Percentiles rank a stretch among this genome's conserved stretches.
Conservation (phyloP, 2,888 invertebrate genomes). For the Andricus curvator region DNA sequence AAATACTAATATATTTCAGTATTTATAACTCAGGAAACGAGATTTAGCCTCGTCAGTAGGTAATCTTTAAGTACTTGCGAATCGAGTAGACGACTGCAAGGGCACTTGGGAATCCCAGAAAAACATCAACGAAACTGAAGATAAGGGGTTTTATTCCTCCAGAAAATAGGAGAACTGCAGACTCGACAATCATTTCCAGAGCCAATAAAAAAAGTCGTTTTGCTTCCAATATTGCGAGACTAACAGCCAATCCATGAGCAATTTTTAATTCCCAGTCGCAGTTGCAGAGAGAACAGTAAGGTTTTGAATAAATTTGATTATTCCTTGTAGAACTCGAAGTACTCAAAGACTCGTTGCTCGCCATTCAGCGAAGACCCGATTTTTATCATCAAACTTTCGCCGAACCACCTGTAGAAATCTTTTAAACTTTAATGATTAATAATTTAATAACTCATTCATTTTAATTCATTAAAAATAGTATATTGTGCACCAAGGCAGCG, state of each 20-base stretch:
- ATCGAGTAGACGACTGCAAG: constrained; percentile 64
- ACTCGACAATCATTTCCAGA: constrained; percentile 69
- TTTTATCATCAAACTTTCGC: background rate
- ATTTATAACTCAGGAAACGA: background rate
- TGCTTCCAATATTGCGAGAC: constrained; percentile 68
- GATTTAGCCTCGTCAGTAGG: background rate
- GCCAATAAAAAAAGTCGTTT: constrained; percentile 69
- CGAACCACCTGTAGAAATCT: constrained; percentile 9
- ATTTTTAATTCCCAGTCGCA: constrained; percentile 66
- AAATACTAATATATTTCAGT: no score
- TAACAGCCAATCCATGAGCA: constrained; percentile 66
- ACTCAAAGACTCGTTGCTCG: background rate
- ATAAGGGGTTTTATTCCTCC: constrained; percentile 67
- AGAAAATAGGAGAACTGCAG: constrained; percentile 69
- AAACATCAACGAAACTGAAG: constrained; percentile 64
- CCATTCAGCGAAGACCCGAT: constrained; percentile 12
- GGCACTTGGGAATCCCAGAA: constrained; percentile 68
- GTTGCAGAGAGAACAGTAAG: constrained; percentile 43
- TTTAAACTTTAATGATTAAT: constrained; percentile 1
- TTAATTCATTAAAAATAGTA: background rate
- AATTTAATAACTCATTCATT: background rate
- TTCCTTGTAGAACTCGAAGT: background rate
- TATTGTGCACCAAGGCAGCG: no score
- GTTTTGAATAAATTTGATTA: background rate
- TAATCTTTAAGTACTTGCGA: constrained; percentile 62